Percentiles rank a stretch among this genome's conserved stretches.
phyloP scores from a whole-genome alignment of 1,140 invertebrate genomes.

The Aphidius ervi region DNA sequence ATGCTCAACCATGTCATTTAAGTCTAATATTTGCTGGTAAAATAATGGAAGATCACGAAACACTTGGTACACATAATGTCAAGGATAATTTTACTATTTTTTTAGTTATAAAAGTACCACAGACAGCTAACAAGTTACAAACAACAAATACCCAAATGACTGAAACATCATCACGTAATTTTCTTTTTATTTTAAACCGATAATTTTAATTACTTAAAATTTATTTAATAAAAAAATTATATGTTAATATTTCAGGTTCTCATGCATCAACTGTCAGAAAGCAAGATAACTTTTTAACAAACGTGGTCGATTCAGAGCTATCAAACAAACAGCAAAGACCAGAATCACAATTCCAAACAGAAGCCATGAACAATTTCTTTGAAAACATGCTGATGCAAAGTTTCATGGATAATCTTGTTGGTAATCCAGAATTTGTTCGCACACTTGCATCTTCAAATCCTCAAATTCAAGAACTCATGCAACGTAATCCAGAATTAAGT shows the following conservation, averaged over 20 bases:
- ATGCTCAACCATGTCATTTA: conserved; percentile 81
- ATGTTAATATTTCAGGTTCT: conserved; percentile 26
- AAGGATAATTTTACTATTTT: conserved; percentile 97
- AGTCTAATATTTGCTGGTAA: conserved; percentile 99
- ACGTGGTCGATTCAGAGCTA: conserved; percentile 77
- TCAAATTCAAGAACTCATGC: conserved; percentile 96
- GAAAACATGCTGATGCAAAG: conserved; percentile 96
- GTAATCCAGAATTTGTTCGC: conserved; percentile 93
- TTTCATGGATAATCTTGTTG: conserved; percentile 67
- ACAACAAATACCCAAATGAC: conserved; percentile 29
- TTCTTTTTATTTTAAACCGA: not conserved
- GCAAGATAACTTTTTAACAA: conserved; percentile 80
- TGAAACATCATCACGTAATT: conserved; percentile 58
- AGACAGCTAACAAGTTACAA: conserved; percentile 52
- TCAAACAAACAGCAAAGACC: conserved; percentile 82
- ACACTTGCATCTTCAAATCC: conserved; percentile 92
- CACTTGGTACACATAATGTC: conserved; percentile 81
- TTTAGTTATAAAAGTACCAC: conserved; percentile 81
- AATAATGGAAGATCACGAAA: conserved; percentile 97
- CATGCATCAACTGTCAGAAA: conserved; percentile 66
- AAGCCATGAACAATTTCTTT: conserved; percentile 87
- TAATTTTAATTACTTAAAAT: conserved; percentile 21
- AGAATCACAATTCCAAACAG: conserved; percentile 88
- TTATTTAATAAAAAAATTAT: conserved; percentile 56
- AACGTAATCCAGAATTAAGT: conserved; percentile 96